A percentile compares a stretch with the other conserved stretches of the same genome.
phyloP scores from a whole-genome alignment of 2,797 vertebrate genomes.

The Hafferia zeledoni region DNA sequence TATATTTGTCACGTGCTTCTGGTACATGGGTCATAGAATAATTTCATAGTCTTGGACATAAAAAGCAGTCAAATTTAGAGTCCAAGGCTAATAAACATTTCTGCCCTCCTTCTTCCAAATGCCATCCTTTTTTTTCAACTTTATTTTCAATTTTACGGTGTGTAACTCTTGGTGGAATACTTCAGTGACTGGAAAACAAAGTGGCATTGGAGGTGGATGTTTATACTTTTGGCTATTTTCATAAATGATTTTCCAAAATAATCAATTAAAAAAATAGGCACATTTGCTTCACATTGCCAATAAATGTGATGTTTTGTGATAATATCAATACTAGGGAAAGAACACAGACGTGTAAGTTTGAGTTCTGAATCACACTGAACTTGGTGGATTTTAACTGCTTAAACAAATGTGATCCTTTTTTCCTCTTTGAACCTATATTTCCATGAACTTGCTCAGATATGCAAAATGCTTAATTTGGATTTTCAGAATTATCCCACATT shows the following conservation, averaged over 20 bases:
- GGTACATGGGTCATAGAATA: background rate
- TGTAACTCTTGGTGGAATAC: background rate
- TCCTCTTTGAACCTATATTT: background rate
- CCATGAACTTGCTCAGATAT: background rate
- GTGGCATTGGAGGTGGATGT: background rate
- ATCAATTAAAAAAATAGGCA: background rate
- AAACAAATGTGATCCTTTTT: background rate
- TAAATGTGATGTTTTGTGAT: background rate
- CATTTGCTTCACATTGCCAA: background rate
- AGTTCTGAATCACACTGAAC: background rate
- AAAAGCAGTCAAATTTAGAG: background rate
- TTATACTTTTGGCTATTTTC: background rate
- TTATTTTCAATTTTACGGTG: background rate
- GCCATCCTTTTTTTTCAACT: rapidly evolving
- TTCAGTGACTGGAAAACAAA: background rate
- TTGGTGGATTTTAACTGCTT: background rate
- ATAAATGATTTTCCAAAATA: background rate
- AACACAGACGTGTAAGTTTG: background rate
- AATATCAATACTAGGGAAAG: background rate
- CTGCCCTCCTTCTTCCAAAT: background rate
- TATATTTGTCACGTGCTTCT: background rate
- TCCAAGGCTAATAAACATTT: background rate
- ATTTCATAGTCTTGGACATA: background rate
- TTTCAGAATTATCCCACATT: background rate
- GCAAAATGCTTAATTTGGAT: background rate